Base-by-base conservation (phyloP, 2,797 vertebrate genomes). In the Coracias cyanogaster region DNA sequence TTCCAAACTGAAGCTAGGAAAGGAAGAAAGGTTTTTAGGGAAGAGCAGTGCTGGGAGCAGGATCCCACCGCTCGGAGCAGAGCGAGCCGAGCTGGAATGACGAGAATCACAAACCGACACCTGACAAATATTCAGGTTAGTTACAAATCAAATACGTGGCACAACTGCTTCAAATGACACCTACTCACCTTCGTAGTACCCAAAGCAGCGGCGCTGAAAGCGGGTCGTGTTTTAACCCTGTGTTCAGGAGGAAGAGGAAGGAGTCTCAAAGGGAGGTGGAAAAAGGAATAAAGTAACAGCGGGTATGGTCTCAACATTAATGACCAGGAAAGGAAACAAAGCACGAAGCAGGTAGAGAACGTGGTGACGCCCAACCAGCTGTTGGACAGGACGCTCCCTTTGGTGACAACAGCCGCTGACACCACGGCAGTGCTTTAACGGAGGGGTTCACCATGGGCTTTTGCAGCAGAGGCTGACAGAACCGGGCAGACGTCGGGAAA, bases 1-100 rank as follows among this genome's bases (percentile, higher is more conserved):
- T 93, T 90, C 90, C 86, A 86, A 91, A 91, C 0, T 13, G 67
- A 78, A 91, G 89, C 39, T 39, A 65, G 43, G 73, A 62, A 86
- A 76, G 7, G 48, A 86, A 72, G 7, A 43, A 93, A 64, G 37
- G 8, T 13, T 70, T 90, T 52, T n/a, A 74, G 60, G 73, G 20
- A 83, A 71, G 70, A 88, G 67, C 74, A 45, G 26, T 2, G 61
- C n/a, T 19, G 86, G 60, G 73, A 46, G 48, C 5, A 37, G 62
- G 37, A 83, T 48, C 60, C 51, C 86, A 15, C 62, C 66, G 55
- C 74, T 78, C 21, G 10, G 71, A 85, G 51, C 70, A 77, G 85
- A 83, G 61, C 58, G 22, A 82, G 69, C 39, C 22, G 61, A 67
- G 54, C 60, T 61, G 11, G 54, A 65, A 45, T 0, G 3, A 61